Percentiles rank a stretch among this genome's conserved stretches.
phyloP scores from a whole-genome alignment of 2,888 invertebrate species.

The Macrophya annulata region DNA sequence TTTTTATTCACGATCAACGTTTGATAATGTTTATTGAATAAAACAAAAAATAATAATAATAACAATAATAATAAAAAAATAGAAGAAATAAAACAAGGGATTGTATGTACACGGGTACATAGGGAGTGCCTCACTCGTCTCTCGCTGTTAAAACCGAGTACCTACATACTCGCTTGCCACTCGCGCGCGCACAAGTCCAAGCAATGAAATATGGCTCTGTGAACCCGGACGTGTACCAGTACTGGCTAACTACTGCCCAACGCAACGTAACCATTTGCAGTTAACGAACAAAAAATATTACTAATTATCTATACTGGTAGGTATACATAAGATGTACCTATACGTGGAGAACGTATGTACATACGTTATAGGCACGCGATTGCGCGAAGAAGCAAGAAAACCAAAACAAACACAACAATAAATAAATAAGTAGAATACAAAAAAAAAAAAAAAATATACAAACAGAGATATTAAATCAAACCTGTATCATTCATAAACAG shows the following conservation, averaged over 20 bases:
- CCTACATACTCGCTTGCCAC: conserved; percentile 4
- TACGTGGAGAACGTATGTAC: neutral
- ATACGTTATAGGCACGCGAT: conserved; percentile 16
- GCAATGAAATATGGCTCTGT: conserved; percentile 68
- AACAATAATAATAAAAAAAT: too few relatives aligned
- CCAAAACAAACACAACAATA: too few relatives aligned
- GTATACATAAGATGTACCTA: neutral
- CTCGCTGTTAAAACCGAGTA: conserved; percentile 13
- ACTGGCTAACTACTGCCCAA: conserved; percentile 53
- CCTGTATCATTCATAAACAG: neutral
- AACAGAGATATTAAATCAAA: conserved; percentile 7
- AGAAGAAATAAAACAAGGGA: neutral
- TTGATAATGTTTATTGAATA: neutral
- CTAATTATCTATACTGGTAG: conserved; percentile 51
- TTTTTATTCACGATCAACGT: neutral
- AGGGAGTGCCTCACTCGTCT: conserved; percentile 16
- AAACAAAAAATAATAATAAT: neutral
- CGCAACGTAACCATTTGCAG: conserved; percentile 51
- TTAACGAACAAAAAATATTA: conserved; percentile 56
- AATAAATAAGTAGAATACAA: too few relatives aligned
- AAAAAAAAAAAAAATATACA: neutral
- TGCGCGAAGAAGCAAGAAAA: neutral
- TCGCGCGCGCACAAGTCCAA: neutral
- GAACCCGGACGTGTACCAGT: conserved; percentile 69
- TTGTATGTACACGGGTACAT: neutral